Evolutionary conservation across 2,888 invertebrate species (phyloP).

Genomic region (Aethes cnicana): DNA sequence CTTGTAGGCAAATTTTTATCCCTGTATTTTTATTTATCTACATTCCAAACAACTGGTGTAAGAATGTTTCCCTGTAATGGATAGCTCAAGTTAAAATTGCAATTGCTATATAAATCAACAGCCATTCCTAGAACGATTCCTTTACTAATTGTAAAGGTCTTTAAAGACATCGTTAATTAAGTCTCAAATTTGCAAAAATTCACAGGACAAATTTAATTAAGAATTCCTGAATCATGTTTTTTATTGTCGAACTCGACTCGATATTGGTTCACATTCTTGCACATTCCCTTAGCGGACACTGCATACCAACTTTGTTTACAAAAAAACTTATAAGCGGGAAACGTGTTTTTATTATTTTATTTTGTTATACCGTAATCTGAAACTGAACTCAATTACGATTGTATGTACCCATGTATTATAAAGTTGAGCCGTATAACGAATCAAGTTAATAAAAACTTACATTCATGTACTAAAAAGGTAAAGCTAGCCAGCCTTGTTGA

Average conservation of each 20-base stretch:
- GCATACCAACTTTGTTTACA: conserved; percentile 12
- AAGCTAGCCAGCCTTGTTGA: conserved; percentile 78
- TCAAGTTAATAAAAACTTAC: conserved; percentile 78
- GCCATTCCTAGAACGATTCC: too few relatives aligned
- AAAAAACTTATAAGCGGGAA: conserved; percentile 20
- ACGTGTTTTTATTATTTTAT: conserved; percentile 36
- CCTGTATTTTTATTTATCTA: too few relatives aligned
- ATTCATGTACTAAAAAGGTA: conserved; percentile 77
- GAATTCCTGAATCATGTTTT: conserved; percentile 4
- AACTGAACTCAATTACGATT: conserved; percentile 61
- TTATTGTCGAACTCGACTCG: conserved; percentile 1
- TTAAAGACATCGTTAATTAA: neutral
- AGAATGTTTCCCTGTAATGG: too few relatives aligned
- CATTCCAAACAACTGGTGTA: too few relatives aligned
- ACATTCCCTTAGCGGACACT: conserved; percentile 13
- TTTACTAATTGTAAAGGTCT: too few relatives aligned
- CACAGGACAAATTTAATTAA: conserved; percentile 6
- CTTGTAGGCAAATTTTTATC: too few relatives aligned
- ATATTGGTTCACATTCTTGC: conserved; percentile 18
- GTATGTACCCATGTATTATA: conserved; percentile 71
- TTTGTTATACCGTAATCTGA: conserved; percentile 47
- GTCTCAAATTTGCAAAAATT: neutral
- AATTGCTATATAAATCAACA: too few relatives aligned
- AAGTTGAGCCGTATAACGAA: conserved; percentile 74
- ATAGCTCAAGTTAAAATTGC: too few relatives aligned